These are phyloP conservation scores for Centropus bengalensis DNA, from an alignment of 2,113 vertebrate species.

Conservation along the genomic window DNA sequence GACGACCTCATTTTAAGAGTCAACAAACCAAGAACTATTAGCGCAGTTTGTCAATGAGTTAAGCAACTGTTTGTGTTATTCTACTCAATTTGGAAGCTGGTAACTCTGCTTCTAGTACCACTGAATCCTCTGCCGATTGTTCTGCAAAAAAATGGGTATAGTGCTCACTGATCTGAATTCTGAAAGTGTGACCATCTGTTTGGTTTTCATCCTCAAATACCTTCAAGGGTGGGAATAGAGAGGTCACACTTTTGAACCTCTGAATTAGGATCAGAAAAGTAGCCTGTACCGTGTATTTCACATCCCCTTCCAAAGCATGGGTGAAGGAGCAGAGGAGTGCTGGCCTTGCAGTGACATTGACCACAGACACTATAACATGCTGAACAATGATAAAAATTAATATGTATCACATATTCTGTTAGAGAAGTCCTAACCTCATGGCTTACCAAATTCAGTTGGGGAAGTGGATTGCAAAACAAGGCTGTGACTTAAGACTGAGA, in stretches of 20 bases:
- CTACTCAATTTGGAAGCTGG: background rate
- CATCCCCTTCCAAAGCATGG: background rate
- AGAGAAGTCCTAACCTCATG: background rate
- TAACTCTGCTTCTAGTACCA: background rate
- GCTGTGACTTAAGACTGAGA: background rate
- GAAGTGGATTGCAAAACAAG: background rate
- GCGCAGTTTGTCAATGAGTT: background rate
- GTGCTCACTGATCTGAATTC: background rate
- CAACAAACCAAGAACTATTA: slow-evolving; percentile 18
- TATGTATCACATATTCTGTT: background rate
- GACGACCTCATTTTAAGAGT: slow-evolving; percentile 56
- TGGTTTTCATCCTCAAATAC: background rate
- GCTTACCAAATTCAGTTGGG: background rate
- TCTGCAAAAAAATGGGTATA: background rate
- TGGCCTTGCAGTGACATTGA: background rate
- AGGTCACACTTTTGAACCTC: background rate
- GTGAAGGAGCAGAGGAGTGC: background rate
- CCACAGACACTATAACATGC: background rate
- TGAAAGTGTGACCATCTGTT: background rate
- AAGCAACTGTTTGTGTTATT: background rate
- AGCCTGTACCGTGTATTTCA: background rate
- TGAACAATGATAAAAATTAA: background rate
- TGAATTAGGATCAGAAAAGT: background rate
- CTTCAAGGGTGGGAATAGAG: background rate
- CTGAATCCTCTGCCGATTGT: background rate